Percentiles rank a stretch among this genome's conserved stretches.
These are phyloP conservation scores for Tamias sibiricus DNA, from an alignment of 2,113 vertebrate species.

Conservation along the genomic window DNA sequence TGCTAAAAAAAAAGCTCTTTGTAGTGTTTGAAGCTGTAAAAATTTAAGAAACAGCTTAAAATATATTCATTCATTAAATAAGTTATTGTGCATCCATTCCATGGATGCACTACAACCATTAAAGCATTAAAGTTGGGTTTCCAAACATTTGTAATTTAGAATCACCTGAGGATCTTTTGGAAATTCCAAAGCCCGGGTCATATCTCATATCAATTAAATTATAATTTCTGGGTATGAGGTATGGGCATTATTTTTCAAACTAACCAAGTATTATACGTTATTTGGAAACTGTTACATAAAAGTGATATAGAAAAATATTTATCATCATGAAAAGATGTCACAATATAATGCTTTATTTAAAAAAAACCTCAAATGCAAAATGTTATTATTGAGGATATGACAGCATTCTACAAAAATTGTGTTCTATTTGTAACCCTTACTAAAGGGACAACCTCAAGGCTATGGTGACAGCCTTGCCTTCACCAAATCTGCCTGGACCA, in stretches of 20 bases:
- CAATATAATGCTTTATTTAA: neutral
- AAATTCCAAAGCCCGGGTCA: neutral
- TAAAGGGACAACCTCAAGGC: neutral
- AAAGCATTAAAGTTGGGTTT: neutral
- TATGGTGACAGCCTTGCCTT: neutral
- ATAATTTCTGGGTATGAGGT: neutral
- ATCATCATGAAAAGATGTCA: neutral
- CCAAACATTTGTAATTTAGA: neutral
- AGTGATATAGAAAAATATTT: neutral
- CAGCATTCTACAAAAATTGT: neutral
- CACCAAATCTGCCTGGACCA: neutral
- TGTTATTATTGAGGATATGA: neutral
- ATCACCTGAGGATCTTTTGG: neutral
- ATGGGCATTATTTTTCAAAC: neutral
- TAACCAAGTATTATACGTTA: neutral
- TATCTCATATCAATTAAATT: neutral
- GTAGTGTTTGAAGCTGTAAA: neutral
- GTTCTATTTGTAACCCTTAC: neutral
- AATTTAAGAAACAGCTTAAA: neutral
- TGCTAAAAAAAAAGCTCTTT: neutral
- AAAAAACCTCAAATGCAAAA: neutral
- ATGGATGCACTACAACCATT: neutral
- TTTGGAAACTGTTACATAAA: constrained; percentile 1
- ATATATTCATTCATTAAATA: neutral
- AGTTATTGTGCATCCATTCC: neutral